Conservation (phyloP, 1,140 invertebrate genomes). For the Spodoptera litura region DNA sequence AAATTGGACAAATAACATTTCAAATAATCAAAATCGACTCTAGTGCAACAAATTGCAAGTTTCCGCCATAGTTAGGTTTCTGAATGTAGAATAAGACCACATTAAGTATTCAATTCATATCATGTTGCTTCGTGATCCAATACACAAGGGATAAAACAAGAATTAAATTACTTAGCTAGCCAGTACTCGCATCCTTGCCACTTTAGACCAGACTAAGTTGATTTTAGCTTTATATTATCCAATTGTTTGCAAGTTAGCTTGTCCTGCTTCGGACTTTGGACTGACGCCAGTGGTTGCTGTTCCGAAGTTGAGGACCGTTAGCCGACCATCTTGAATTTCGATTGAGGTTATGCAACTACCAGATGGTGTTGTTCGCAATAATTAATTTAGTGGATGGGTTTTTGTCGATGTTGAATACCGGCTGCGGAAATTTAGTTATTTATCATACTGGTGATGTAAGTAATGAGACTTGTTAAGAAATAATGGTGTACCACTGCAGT, state of each 20-base stretch:
- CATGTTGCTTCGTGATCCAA: neutral
- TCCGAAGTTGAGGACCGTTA: slow-evolving; percentile 6
- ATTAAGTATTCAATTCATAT: slow-evolving; percentile 3
- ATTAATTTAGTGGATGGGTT: slow-evolving; percentile 14
- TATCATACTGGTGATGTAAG: too few species aligned
- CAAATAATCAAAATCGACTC: too few species aligned
- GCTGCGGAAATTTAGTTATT: too few species aligned
- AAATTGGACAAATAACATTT: too few species aligned
- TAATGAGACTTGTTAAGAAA: too few species aligned
- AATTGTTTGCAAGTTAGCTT: slow-evolving; percentile 15
- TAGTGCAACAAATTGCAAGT: too few species aligned
- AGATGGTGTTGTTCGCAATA: slow-evolving; percentile 29
- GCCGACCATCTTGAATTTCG: slow-evolving; percentile 7
- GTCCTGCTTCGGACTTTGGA: slow-evolving; percentile 10
- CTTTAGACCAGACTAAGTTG: slow-evolving; percentile 20
- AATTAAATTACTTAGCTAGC: slow-evolving; percentile 20
- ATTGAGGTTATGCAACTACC: slow-evolving; percentile 37
- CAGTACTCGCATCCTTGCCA: slow-evolving; percentile 9
- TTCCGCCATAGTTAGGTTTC: too few species aligned
- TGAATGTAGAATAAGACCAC: neutral
- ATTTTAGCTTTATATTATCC: slow-evolving; percentile 12
- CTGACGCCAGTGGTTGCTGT: slow-evolving; percentile 12
- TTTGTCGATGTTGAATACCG: neutral
- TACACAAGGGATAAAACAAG: neutral
- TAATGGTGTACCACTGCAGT: too few species aligned